Base-by-base conservation (phyloP, 2,113 vertebrate species). In the Gyps fulvus region DNA sequence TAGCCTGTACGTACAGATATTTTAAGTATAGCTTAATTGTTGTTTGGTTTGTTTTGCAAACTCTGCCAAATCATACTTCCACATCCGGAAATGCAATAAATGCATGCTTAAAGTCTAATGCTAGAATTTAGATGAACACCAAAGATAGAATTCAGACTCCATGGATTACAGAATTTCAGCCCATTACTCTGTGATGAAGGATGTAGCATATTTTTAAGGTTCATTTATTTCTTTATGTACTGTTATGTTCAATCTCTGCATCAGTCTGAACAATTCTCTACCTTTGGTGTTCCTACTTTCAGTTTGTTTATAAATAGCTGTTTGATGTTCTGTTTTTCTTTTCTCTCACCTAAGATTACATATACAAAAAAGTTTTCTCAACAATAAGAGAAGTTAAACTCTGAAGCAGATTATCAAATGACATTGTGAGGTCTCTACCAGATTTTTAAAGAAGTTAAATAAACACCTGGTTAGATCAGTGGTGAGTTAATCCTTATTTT, bases 171-270 rank as follows among this genome's bases (percentile, higher is more conserved):
- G 47, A 84, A 94, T 85, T 87, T 93, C 57, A 85, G 27, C 34
- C 38, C 65, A 76, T 85, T 91, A 63, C 40, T 71, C 52, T 91
- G 23, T 87, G 81, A 93, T 89, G 89, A 91, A 78, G 23, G 29
- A 87, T 79, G 61, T 55, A 81, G 23, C 59, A 74, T 21, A 63
- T 57, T 93, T 94, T 97, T 76, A 96, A 76, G 52, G 61, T 95
- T 87, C 69, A 84, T 93, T 91, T 96, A 79, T 79, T 94, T 94
- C 45, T 73, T 73, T 72, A 49, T 42, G 49, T 81, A 89, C 72
- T 91, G 36, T 82, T 89, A 63, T 36, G 29, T 93, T 85, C 59
- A 87, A 40, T 89, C 70, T 89, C 84, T 91, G 19, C 54, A 65
- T 91, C 87, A 82, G 18, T 57, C 36, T 93, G 57, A 87, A 72